These are phyloP conservation scores for Acrocera orbiculus DNA, from an alignment of 2,888 invertebrate species.

Conservation along the genomic window DNA sequence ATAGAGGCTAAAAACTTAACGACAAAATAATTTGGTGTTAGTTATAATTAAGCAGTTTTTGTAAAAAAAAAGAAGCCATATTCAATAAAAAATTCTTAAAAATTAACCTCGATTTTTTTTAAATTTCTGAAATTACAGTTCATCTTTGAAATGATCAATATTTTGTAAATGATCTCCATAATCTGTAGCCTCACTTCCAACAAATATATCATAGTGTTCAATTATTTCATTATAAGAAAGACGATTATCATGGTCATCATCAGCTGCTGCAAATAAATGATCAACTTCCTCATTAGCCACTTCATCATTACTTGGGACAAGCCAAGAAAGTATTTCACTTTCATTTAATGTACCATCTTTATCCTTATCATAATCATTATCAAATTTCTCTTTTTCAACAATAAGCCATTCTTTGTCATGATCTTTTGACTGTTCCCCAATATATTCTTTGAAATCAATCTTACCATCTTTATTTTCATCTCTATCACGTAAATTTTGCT, in stretches of 20 bases:
- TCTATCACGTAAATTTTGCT: slow-evolving; percentile 71
- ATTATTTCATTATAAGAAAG: slow-evolving; percentile 68
- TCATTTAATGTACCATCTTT: slow-evolving; percentile 61
- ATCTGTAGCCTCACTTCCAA: slow-evolving; percentile 83
- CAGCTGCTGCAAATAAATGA: slow-evolving; percentile 72
- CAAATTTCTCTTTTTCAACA: slow-evolving; percentile 66
- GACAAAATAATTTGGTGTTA: no score
- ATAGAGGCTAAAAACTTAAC: no score
- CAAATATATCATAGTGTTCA: slow-evolving; percentile 72
- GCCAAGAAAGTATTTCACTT: slow-evolving; percentile 73
- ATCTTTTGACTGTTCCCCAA: slow-evolving; percentile 34
- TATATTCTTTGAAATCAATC: slow-evolving; percentile 52
- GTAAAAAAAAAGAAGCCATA: no score
- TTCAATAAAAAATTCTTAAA: no score
- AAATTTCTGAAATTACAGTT: no score
- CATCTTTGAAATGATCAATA: slow-evolving; percentile 65
- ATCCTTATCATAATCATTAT: slow-evolving; percentile 68
- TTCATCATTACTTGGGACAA: slow-evolving; percentile 77
- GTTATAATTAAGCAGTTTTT: no score
- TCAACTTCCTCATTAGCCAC: slow-evolving; percentile 80
- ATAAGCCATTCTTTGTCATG: slow-evolving; percentile 57
- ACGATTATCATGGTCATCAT: slow-evolving; percentile 66
- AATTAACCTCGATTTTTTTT: no score
- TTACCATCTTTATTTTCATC: slow-evolving; percentile 70
- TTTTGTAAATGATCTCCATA: slow-evolving; percentile 72